A percentile compares a stretch with the other conserved stretches of the same genome.
Conservation (phyloP, 2,113 vertebrate genomes). For the Chionis minor region DNA sequence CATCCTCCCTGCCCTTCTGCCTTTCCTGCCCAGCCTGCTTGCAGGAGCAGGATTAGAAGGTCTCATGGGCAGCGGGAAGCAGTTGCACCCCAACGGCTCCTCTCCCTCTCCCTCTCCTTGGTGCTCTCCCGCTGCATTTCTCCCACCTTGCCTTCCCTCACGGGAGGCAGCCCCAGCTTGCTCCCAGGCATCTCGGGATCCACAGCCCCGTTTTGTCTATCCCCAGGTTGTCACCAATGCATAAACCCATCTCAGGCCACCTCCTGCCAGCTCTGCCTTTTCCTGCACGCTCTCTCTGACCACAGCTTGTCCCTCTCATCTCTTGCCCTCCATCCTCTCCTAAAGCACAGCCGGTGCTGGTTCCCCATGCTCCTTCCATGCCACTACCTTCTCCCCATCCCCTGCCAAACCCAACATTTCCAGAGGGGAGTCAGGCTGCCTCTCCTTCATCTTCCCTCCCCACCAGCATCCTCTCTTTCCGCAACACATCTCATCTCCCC, state of each 20-base stretch:
- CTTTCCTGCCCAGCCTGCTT: not conserved
- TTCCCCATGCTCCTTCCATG: not conserved
- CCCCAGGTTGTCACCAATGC: not conserved
- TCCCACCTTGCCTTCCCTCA: not conserved
- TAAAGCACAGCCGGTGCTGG: not conserved
- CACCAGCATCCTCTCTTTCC: not conserved
- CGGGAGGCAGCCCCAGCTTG: not conserved
- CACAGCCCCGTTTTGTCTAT: rapidly evolving
- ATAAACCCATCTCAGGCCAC: not conserved
- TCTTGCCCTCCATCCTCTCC: not conserved
- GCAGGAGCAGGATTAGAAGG: rapidly evolving
- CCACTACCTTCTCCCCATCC: not conserved
- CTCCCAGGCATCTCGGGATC: not conserved
- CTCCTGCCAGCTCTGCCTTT: not conserved
- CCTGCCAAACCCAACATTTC: not conserved
- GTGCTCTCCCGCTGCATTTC: not conserved
- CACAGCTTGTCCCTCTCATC: not conserved
- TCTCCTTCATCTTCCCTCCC: not conserved
- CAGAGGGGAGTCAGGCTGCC: not conserved
- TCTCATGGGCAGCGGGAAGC: not conserved
- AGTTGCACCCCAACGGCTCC: not conserved
- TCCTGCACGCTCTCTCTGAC: not conserved
- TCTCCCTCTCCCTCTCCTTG: not conserved
- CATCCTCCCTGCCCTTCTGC: not conserved
- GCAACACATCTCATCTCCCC: not conserved